A percentile compares a stretch with the other conserved stretches of the same genome.
These are phyloP conservation scores for Trichogramma dendrolimi DNA, from an alignment of 2,888 invertebrate genomes.

Conservation along the genomic window DNA sequence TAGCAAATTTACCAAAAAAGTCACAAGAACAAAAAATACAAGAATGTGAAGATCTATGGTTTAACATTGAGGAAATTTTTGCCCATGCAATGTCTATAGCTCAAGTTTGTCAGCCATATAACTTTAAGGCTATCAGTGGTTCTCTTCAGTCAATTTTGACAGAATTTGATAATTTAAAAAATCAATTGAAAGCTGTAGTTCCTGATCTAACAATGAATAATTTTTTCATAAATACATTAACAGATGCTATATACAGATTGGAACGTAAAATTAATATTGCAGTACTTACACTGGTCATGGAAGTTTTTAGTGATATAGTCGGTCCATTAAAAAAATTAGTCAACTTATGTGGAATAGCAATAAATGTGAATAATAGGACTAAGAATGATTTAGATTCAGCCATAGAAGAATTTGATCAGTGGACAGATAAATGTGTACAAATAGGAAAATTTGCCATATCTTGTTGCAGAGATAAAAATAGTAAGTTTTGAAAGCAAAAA, in stretches of 20 bases:
- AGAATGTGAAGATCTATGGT: constrained; percentile 43
- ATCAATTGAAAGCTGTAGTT: constrained; percentile 40
- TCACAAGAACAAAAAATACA: constrained; percentile 35
- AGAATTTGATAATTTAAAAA: constrained; percentile 48
- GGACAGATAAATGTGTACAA: constrained; percentile 65
- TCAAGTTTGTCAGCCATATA: constrained; percentile 48
- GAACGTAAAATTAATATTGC: constrained; percentile 67
- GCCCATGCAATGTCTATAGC: constrained; percentile 52
- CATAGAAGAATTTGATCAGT: constrained; percentile 64
- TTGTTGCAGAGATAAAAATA: constrained; percentile 53
- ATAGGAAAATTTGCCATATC: constrained; percentile 70
- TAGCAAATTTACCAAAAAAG: constrained; percentile 41
- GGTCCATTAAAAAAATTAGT: constrained; percentile 45
- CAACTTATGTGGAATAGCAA: constrained; percentile 44
- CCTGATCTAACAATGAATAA: constrained; percentile 56
- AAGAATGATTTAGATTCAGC: constrained; percentile 53
- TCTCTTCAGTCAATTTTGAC: constrained; percentile 49
- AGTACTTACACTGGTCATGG: constrained; percentile 58
- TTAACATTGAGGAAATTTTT: constrained; percentile 48
- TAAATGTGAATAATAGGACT: constrained; percentile 39
- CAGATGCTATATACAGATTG: constrained; percentile 61
- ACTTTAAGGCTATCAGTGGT: constrained; percentile 50
- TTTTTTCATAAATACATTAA: constrained; percentile 60
- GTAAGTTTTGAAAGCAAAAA: constrained; percentile 29
- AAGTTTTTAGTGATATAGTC: constrained; percentile 49